phyloP scores from a whole-genome alignment of 1,140 invertebrate species.

The Anagrus nilaparvatae region DNA sequence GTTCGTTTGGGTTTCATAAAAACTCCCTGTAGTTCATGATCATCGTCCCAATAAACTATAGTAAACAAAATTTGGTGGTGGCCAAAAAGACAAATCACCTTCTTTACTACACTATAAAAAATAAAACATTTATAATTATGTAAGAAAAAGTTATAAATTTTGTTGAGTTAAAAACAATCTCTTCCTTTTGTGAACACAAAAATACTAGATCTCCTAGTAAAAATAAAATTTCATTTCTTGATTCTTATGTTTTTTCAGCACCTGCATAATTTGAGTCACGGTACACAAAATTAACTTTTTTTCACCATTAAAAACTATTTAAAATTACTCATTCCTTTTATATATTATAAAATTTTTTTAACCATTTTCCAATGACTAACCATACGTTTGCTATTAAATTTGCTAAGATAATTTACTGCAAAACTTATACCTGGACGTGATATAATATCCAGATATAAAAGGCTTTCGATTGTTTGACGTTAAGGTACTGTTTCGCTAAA shows the following conservation, averaged over 20 bases:
- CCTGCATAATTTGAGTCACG: background rate
- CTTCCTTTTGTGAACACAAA: too few species aligned
- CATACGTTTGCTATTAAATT: background rate
- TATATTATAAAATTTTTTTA: background rate
- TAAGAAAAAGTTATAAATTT: too few species aligned
- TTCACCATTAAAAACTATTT: background rate
- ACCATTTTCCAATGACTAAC: background rate
- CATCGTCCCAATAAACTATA: too few species aligned
- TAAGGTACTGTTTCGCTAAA: background rate
- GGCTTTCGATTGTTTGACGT: background rate
- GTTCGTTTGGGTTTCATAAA: too few species aligned
- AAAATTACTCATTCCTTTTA: background rate
- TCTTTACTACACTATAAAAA: too few species aligned
- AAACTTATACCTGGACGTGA: background rate
- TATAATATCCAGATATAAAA: background rate
- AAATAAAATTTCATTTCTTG: background rate
- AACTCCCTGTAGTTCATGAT: too few species aligned
- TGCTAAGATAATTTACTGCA: background rate
- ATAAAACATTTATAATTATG: too few species aligned
- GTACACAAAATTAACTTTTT: background rate
- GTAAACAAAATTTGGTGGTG: too few species aligned
- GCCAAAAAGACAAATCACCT: too few species aligned
- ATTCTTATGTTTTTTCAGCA: background rate
- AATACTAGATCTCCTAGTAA: too few species aligned
- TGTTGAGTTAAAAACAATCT: too few species aligned